phyloP scores from a whole-genome alignment of 2,888 invertebrate genomes.

The Bimastos eiseni region DNA sequence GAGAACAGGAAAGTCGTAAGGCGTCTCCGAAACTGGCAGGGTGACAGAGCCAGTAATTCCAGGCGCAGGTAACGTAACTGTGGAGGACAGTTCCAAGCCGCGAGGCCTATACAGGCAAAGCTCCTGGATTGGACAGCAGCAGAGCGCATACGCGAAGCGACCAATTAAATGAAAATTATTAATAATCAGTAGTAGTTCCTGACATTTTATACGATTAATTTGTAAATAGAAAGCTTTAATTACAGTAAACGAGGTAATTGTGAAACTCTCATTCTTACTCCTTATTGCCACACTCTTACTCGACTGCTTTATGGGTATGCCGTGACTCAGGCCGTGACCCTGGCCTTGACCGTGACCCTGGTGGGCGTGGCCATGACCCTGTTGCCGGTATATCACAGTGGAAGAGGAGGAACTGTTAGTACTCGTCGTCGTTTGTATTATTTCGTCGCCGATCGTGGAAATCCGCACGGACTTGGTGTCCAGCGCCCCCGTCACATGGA shows the following conservation, averaged over 20 bases:
- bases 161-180: too few species aligned
- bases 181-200: too few species aligned
- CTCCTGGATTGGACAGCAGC: too few species aligned
- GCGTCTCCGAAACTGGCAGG: too few species aligned
- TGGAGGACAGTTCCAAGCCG: too few species aligned
- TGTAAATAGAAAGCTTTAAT: background rate
- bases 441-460: background rate
- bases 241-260: background rate
- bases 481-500: background rate
- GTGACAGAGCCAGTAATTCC: too few species aligned
- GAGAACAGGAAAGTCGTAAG: too few species aligned
- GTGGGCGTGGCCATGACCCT: background rate
- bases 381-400: slow-evolving; percentile 7
- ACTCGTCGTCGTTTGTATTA: background rate
- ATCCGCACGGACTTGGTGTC: background rate
- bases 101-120: too few species aligned
- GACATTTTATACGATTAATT: background rate
- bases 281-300: background rate
- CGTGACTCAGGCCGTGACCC: background rate
- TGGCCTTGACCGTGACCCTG: background rate
- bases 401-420: background rate
- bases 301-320: background rate
- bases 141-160: too few species aligned
- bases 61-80: too few species aligned
- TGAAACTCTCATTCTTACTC: slow-evolving; percentile 7